Evolutionary conservation across 2,113 vertebrate genomes (phyloP).

Genomic region (Anthoscopus minutus): DNA sequence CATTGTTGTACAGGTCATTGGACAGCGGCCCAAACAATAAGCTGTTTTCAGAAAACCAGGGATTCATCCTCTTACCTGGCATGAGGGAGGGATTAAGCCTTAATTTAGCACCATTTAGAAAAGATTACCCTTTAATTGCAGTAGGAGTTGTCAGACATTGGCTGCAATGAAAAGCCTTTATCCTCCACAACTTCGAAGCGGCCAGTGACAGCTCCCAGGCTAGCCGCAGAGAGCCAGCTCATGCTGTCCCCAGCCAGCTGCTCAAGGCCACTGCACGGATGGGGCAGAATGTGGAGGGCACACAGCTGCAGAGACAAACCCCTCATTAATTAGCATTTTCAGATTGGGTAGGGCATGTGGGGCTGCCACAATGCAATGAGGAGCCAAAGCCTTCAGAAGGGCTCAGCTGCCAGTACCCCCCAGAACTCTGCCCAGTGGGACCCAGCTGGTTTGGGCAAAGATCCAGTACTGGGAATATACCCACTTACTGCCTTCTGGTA

Average conservation of each 20-base stretch:
- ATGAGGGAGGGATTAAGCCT: slow-evolving; percentile 70
- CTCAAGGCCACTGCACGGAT: not conserved
- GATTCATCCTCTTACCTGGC: slow-evolving; percentile 74
- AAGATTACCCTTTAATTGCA: slow-evolving; percentile 77
- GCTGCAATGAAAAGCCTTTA: slow-evolving; percentile 30
- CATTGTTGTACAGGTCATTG: slow-evolving; percentile 8
- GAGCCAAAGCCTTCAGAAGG: not conserved
- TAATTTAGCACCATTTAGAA: slow-evolving; percentile 77
- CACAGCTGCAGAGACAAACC: not conserved
- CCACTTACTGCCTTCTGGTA: not conserved
- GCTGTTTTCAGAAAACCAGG: slow-evolving; percentile 73
- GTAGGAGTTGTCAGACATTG: slow-evolving; percentile 50
- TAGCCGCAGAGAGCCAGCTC: not conserved
- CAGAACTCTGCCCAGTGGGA: not conserved
- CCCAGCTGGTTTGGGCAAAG: not conserved
- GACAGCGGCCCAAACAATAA: slow-evolving; percentile 66
- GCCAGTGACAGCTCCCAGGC: not conserved
- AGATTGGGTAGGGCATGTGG: not conserved
- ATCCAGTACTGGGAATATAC: rapidly evolving
- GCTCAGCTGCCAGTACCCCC: not conserved
- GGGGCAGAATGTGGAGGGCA: not conserved
- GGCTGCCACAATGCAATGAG: too few relatives aligned
- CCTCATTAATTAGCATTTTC: not conserved
- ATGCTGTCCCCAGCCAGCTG: not conserved
- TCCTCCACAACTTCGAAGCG: slow-evolving; percentile 9